Evolutionary conservation across 2,797 vertebrate genomes (phyloP).

Genomic region (Enteromius trimaculatus): DNA sequence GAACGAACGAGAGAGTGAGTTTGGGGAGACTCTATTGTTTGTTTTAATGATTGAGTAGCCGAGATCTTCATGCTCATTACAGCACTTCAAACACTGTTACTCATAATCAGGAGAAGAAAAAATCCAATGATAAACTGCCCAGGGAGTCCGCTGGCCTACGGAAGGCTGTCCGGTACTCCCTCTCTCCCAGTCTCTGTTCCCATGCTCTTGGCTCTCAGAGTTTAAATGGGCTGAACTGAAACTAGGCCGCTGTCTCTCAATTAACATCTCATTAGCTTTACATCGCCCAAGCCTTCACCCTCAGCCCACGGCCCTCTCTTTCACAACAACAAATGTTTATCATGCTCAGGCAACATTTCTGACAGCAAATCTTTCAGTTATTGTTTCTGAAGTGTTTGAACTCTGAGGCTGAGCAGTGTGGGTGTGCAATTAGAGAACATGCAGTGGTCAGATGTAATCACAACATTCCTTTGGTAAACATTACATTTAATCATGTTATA

Average conservation of each 20-base stretch:
- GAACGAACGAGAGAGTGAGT: conserved; percentile 10
- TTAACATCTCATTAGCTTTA: conserved; percentile 60
- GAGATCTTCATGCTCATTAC: conserved; percentile 67
- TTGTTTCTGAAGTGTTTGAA: conserved; percentile 26
- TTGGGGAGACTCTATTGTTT: conserved; percentile 60
- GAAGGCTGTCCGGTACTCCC: background rate
- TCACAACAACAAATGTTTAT: conserved; percentile 44
- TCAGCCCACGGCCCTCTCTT: background rate
- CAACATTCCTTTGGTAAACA: conserved; percentile 13
- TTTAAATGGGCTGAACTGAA: conserved; percentile 47
- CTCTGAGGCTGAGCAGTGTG: conserved; percentile 7
- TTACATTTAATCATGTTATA: background rate
- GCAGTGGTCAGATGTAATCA: conserved; percentile 3
- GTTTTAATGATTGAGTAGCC: conserved; percentile 62
- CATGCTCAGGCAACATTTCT: conserved; percentile 23
- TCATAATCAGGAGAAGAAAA: conserved; percentile 54
- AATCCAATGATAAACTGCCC: conserved; percentile 35
- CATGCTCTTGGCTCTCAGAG: conserved; percentile 32
- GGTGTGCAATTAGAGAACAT: conserved; percentile 31
- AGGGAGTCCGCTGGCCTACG: conserved; percentile 8
- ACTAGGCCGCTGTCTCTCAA: conserved; percentile 48
- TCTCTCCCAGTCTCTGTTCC: conserved; percentile 8
- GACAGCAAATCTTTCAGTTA: conserved; percentile 36
- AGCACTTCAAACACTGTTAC: conserved; percentile 64
- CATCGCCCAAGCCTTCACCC: conserved; percentile 44